Percentiles rank a stretch among this genome's conserved stretches.
Conservation (phyloP, 1,140 invertebrate genomes). For the Brachionus sp. region DNA sequence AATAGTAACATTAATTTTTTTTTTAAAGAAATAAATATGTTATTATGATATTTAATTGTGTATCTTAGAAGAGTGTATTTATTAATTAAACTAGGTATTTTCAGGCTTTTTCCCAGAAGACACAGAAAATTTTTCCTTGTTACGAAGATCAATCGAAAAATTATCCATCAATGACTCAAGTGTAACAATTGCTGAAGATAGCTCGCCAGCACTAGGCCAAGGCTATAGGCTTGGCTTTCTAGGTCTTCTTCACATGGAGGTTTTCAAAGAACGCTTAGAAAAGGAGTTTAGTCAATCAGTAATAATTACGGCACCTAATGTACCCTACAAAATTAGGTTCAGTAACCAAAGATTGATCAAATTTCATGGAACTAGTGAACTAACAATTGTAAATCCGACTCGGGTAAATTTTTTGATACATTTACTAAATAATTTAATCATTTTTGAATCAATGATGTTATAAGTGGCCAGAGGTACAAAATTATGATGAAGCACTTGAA, state of each 20-base stretch:
- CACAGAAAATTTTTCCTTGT: conserved; percentile 71
- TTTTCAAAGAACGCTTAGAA: conserved; percentile 84
- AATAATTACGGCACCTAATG: conserved; percentile 85
- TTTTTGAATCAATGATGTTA: conserved; percentile 36
- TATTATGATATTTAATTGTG: background rate
- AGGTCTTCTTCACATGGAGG: conserved; percentile 90
- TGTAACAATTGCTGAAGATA: conserved; percentile 66
- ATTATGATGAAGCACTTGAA: conserved; percentile 75
- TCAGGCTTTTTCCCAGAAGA: conserved; percentile 88
- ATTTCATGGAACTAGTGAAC: conserved; percentile 66
- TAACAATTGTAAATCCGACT: conserved; percentile 79
- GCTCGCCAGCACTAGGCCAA: conserved; percentile 74
- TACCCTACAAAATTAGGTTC: conserved; percentile 74
- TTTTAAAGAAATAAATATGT: no score
- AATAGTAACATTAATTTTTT: no score
- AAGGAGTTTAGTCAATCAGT: conserved; percentile 86
- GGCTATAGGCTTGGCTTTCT: conserved; percentile 72
- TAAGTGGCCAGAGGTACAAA: conserved; percentile 68
- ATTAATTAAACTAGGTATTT: conserved; percentile 64
- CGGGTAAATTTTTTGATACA: conserved; percentile 55
- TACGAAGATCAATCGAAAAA: conserved; percentile 76
- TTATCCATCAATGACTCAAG: conserved; percentile 88
- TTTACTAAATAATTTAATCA: conserved; percentile 9
- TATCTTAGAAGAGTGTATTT: background rate
- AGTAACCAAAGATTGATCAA: conserved; percentile 59